Evolutionary conservation across 2,888 invertebrate genomes (phyloP), one percentile per base, ranked within the genome.

Genomic region (Boloria euphrosyne): DNA sequence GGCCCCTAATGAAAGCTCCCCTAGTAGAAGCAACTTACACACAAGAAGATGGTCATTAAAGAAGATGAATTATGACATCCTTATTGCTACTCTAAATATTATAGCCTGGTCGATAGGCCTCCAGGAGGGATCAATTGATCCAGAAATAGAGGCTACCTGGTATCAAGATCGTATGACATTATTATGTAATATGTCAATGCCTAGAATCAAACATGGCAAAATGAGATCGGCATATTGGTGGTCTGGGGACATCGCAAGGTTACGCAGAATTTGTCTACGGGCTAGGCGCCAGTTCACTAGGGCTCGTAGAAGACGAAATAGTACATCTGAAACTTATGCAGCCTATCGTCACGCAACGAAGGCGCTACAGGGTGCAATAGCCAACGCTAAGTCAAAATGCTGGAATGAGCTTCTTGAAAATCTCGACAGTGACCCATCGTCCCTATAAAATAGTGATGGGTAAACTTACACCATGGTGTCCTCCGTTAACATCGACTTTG

Each of bases 101-200:
- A 59, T 64, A 13, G 44, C 52, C 5, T 72, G 72, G 69, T 6
- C 62, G 14, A 38, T 52, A 14, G n/a, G n/a, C 1, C 13, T 22
- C n/a, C 13, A 31, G 4, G 43, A 50, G 18, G 14, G 14, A 0
- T 31, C 44, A 3, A 0, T 14, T 13, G 52, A 62, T n/a, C 54
- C 67, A 1, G 68, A 62, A 43, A 31, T 13, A 16, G 62, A 68
- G 18, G 66, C 65, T 38, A 14, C 18, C 16, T 59, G 63, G 59
- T 64, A 70, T 10, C 31, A 54, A 44, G 52, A 57, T 0, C 52
- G 46, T 2, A 68, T 71, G 71, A 60, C 62, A 5, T 38, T 17
- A 2, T 66, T 73, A 5, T 73, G 73, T 50, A 66, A 71, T 16
- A 60, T 50, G 0, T 59, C 68, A 5, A 71, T 71, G 68, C 64